Evolutionary conservation across 2,113 vertebrate genomes (phyloP).

Genomic region (Hydrolagus affinis): DNA sequence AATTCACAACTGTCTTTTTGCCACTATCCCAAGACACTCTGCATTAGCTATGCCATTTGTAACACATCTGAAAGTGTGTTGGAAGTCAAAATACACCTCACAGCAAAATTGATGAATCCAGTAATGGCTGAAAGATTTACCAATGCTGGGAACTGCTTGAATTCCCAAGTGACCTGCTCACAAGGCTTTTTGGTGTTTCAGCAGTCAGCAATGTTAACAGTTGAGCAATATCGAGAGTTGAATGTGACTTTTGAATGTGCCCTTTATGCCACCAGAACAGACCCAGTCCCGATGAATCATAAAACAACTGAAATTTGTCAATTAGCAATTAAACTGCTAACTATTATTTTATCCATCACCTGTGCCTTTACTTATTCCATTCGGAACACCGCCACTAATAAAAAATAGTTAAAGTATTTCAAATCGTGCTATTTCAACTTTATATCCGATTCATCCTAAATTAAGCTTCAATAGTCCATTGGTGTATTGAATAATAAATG

Average conservation of each 20-base stretch:
- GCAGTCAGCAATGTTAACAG: too few relatives aligned
- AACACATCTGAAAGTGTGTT: not conserved
- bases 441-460: not conserved
- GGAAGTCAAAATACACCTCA: not conserved
- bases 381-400: not conserved
- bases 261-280: not conserved
- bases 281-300: not conserved
- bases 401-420: constrained; percentile 7
- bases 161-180: too few relatives aligned
- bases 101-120: too few relatives aligned
- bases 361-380: not conserved
- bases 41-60: not conserved
- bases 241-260: too few relatives aligned
- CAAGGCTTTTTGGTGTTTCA: too few relatives aligned
- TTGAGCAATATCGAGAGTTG: too few relatives aligned
- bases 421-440: constrained; percentile 5
- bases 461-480: not conserved
- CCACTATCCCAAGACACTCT: not conserved
- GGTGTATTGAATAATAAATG: not conserved
- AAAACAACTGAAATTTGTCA: not conserved
- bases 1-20: not conserved
- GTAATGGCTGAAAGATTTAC: too few relatives aligned
- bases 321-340: not conserved
- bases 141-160: too few relatives aligned
- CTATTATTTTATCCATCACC: not conserved